A percentile compares a stretch with the other conserved stretches of the same genome.
These are phyloP conservation scores for Mylabris phalerata DNA, from an alignment of 1,140 invertebrate genomes.

Conservation along the genomic window DNA sequence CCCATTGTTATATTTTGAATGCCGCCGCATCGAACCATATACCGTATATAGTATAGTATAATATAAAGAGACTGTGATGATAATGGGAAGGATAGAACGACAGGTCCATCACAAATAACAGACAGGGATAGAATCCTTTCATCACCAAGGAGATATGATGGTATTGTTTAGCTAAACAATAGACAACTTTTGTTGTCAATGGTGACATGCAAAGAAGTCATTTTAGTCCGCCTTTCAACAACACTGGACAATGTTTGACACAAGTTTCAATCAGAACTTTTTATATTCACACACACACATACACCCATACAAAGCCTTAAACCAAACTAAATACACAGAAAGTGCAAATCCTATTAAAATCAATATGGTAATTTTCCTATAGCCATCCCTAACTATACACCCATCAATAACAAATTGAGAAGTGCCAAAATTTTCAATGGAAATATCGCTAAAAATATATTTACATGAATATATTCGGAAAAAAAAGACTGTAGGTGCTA, in stretches of 20 bases:
- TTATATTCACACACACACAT: conserved; percentile 10
- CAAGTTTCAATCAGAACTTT: conserved; percentile 29
- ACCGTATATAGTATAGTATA: conserved; percentile 2
- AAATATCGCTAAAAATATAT: too few relatives aligned
- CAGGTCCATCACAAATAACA: conserved; percentile 5
- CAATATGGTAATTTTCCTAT: too few relatives aligned
- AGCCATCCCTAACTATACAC: too few relatives aligned
- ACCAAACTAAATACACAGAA: conserved; percentile 35
- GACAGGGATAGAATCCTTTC: conserved; percentile 32
- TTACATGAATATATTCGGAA: too few relatives aligned
- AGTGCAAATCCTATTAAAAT: conserved; percentile 7
- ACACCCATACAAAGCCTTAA: conserved; percentile 33
- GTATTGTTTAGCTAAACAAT: conserved; percentile 39
- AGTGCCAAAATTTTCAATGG: too few relatives aligned
- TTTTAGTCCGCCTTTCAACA: conserved; percentile 29
- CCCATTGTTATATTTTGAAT: conserved; percentile 33
- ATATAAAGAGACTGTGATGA: conserved; percentile 19
- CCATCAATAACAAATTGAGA: too few relatives aligned
- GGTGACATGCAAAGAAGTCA: conserved; percentile 40
- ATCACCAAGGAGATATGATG: conserved; percentile 38
- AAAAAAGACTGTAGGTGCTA: too few relatives aligned
- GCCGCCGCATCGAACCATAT: conserved; percentile 33
- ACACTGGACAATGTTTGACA: conserved; percentile 28
- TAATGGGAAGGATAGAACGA: conserved; percentile 28
- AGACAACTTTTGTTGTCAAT: conserved; percentile 39